A percentile compares a stretch with the other conserved stretches of the same genome.
These are phyloP conservation scores for Iguana delicatissima DNA, from an alignment of 2,797 vertebrate species.

Conservation along the genomic window DNA sequence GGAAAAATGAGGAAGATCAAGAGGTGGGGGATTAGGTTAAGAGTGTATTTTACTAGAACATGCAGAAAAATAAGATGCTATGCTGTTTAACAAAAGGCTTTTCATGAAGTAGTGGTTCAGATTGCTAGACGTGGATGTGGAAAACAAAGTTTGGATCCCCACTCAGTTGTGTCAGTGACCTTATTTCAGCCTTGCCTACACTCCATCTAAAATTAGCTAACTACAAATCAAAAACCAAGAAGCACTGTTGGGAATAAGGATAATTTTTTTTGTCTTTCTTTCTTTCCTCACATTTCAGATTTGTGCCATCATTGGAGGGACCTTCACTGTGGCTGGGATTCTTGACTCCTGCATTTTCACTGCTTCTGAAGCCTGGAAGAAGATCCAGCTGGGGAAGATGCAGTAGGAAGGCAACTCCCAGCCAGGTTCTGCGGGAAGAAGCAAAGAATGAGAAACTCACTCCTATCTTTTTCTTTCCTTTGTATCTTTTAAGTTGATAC, in stretches of 20 bases:
- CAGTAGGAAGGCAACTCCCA: conserved; percentile 73
- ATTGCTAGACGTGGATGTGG: background rate
- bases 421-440: conserved; percentile 53
- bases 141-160: background rate
- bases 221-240: background rate
- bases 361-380: conserved; percentile 99
- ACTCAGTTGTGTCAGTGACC: background rate
- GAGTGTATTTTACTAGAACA: background rate
- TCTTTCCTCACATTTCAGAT: conserved; percentile 81
- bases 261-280: background rate
- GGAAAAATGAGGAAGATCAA: background rate
- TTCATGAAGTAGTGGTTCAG: background rate
- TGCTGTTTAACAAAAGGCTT: background rate
- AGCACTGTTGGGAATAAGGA: background rate
- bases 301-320: conserved; percentile 97
- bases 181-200: background rate
- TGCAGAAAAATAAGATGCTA: background rate
- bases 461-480: conserved; percentile 71
- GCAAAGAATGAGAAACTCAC: conserved; percentile 62
- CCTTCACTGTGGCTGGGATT: conserved; percentile 98
- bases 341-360: conserved; percentile 99
- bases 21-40: background rate
- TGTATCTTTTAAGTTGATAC: conserved; percentile 69
- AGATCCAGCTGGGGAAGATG: conserved; percentile 98
- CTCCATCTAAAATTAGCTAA: background rate